These are phyloP conservation scores for Smithornis capensis DNA, from an alignment of 2,113 vertebrate species.

Conservation along the genomic window DNA sequence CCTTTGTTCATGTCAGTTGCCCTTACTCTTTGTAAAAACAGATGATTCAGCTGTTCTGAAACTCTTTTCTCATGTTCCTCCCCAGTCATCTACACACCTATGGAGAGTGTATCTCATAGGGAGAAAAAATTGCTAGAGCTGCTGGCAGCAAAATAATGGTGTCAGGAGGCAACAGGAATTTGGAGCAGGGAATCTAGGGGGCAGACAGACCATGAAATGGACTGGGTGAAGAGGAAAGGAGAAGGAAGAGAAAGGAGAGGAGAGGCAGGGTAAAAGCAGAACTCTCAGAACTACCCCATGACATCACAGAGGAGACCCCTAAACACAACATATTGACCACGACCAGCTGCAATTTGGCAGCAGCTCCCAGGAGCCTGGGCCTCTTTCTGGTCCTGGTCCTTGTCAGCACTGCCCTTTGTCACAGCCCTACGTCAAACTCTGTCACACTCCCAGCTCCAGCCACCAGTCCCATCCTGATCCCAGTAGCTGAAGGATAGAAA, in stretches of 20 bases:
- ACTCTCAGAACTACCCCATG: not conserved
- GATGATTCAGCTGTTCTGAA: not conserved
- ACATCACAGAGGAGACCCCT: not conserved
- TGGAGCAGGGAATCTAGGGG: not conserved
- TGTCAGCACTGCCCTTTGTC: not conserved
- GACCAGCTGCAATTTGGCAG: not conserved
- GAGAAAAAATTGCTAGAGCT: not conserved
- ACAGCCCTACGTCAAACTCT: not conserved
- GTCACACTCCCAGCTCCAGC: not conserved
- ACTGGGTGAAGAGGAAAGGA: not conserved
- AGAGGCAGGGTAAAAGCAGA: not conserved
- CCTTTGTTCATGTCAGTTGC: not conserved
- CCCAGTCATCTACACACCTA: not conserved
- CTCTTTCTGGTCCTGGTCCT: not conserved
- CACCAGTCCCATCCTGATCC: not conserved
- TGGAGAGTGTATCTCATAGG: accelerated
- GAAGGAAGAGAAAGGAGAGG: not conserved
- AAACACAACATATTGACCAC: not conserved
- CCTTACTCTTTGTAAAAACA: not conserved
- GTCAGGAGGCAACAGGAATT: not conserved
- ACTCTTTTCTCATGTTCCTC: not conserved
- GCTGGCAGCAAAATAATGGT: not conserved
- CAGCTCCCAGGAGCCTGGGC: not conserved
- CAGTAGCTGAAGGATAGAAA: not conserved
- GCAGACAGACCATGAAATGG: not conserved